Evolutionary conservation across 1,140 invertebrate species (phyloP).

Genomic region (Ylistrum balloti): DNA sequence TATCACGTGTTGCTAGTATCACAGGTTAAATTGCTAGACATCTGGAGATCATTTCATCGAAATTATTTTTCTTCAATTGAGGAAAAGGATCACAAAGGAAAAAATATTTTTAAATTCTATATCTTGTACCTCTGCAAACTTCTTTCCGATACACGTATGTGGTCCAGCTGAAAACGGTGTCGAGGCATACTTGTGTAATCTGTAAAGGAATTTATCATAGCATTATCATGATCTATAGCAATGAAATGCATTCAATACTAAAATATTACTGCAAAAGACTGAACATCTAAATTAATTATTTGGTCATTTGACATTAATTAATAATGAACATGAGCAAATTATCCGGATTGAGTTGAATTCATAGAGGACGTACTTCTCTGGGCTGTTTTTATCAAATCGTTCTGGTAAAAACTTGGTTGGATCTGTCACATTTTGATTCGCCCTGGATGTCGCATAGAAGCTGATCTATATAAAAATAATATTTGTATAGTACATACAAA

Average conservation of each 20-base stretch:
- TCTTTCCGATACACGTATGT: slow-evolving; percentile 52
- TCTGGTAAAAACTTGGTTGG: slow-evolving; percentile 56
- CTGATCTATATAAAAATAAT: slow-evolving; percentile 52
- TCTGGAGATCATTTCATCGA: too few species aligned
- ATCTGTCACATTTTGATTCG: slow-evolving; percentile 46
- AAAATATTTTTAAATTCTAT: too few species aligned
- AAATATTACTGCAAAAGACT: too few species aligned
- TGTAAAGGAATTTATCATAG: not conserved
- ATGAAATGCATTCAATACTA: not conserved
- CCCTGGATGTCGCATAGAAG: slow-evolving; percentile 44
- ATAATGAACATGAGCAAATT: not conserved
- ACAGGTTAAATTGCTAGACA: too few species aligned
- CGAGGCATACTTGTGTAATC: slow-evolving; percentile 43
- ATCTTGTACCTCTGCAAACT: slow-evolving; percentile 48
- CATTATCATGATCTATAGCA: not conserved
- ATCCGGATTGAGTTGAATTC: too few species aligned
- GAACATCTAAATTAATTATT: too few species aligned
- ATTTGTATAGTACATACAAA: too few species aligned
- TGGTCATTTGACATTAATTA: not conserved
- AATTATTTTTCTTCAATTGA: too few species aligned
- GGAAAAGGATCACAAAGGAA: too few species aligned
- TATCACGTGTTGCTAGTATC: not conserved
- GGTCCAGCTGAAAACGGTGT: slow-evolving; percentile 53
- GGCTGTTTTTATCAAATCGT: slow-evolving; percentile 45
- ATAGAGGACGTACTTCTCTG: slow-evolving; percentile 47